Conservation (phyloP, 2,888 invertebrate genomes). For the Teleogryllus oceanicus region DNA sequence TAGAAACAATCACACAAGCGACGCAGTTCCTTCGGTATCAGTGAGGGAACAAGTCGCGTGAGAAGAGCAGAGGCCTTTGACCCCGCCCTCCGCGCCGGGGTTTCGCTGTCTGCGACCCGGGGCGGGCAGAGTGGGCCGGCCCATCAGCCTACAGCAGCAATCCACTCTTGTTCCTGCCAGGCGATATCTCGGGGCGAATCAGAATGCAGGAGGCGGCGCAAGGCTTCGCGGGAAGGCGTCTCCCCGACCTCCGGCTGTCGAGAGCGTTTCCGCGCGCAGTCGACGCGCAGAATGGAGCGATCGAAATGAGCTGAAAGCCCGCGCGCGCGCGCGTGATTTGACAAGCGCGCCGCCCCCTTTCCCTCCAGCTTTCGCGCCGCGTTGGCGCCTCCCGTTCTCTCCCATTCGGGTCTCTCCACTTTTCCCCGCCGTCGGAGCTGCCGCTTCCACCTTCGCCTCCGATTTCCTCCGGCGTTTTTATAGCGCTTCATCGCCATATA, state of each 20-base stretch:
- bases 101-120: no score
- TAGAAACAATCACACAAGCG: no score
- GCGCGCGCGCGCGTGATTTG: neutral
- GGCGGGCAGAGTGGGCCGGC: neutral
- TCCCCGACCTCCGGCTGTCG: neutral
- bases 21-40: no score
- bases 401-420: no score
- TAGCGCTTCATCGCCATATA: no score
- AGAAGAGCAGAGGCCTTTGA: no score
- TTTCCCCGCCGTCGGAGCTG: no score
- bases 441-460: no score
- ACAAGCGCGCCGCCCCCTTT: neutral
- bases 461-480: no score
- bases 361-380: neutral
- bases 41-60: no score
- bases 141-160: neutral
- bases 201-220: neutral
- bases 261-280: neutral
- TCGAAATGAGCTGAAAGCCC: neutral
- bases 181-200: neutral
- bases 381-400: no score
- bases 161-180: neutral
- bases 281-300: neutral
- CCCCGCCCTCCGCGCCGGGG: no score
- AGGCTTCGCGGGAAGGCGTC: neutral